phyloP scores from a whole-genome alignment of 2,113 vertebrate genomes.

The Phyllostomus discolor region DNA sequence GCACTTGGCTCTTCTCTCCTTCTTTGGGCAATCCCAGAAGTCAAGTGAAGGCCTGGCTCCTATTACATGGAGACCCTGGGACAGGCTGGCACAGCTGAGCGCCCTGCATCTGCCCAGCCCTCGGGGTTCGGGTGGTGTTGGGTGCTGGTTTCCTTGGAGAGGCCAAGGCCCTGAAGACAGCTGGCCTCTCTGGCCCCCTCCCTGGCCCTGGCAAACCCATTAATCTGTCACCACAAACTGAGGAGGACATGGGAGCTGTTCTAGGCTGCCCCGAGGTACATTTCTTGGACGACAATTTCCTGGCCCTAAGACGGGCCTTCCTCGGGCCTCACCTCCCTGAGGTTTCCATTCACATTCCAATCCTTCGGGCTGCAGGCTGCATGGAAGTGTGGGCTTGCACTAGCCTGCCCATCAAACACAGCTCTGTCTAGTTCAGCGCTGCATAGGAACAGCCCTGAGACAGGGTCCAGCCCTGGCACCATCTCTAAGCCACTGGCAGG shows the following conservation, averaged over 20 bases:
- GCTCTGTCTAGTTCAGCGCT: accelerated
- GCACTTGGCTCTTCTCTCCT: neutral
- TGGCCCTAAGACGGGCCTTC: neutral
- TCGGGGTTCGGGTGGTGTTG: neutral
- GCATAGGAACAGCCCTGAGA: neutral
- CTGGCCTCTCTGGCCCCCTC: neutral
- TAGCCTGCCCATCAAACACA: neutral
- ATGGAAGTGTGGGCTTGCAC: neutral
- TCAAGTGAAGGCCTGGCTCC: neutral
- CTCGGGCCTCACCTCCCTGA: neutral
- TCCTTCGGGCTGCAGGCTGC: accelerated
- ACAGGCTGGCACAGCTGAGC: neutral
- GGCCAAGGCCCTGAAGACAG: neutral
- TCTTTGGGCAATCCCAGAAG: neutral
- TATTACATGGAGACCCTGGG: neutral
- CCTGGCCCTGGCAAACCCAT: neutral
- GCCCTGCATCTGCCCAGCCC: neutral
- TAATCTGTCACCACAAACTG: neutral
- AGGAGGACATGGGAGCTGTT: neutral
- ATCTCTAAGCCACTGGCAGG: neutral
- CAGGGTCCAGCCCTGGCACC: neutral
- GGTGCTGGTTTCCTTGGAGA: constrained; percentile 2
- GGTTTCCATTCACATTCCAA: neutral
- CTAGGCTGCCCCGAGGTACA: neutral
- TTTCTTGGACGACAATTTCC: neutral